Evolutionary conservation across 2,113 vertebrate genomes (phyloP).

Genomic region (Nerophis lumbriciformis): DNA sequence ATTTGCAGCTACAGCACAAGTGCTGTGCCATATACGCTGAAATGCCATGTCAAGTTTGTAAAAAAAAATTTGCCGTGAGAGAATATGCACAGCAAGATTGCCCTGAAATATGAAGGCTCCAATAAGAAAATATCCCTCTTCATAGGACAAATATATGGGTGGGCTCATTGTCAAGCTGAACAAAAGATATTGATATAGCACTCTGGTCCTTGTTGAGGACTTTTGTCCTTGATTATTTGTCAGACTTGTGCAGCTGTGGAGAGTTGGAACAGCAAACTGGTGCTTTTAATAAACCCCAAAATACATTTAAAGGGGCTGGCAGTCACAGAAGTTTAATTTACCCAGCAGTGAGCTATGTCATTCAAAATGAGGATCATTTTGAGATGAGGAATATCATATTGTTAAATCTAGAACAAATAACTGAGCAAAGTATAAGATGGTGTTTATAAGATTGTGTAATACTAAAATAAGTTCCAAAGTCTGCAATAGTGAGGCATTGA

Average conservation of each 20-base stretch:
- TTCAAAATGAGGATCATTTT: constrained; percentile 66
- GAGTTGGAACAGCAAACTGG: constrained; percentile 57
- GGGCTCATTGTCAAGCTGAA: constrained; percentile 45
- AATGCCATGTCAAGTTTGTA: constrained; percentile 30
- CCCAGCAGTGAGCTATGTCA: constrained; percentile 65
- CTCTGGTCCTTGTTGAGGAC: constrained; percentile 56
- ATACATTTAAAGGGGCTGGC: constrained; percentile 66
- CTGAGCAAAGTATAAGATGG: constrained; percentile 49
- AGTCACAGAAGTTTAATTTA: constrained; percentile 66
- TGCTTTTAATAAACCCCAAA: constrained; percentile 70
- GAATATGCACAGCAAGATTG: constrained; percentile 27
- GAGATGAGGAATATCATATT: constrained; percentile 59
- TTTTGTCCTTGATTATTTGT: constrained; percentile 67
- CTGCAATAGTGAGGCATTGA: constrained; percentile 6
- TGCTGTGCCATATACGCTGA: constrained; percentile 23
- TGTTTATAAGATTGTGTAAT: constrained; percentile 48
- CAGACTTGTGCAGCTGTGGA: constrained; percentile 55
- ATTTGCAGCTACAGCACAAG: constrained; percentile 22
- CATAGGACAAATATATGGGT: constrained; percentile 49
- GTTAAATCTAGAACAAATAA: constrained; percentile 68
- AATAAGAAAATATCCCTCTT: constrained; percentile 38
- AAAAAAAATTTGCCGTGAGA: constrained; percentile 16
- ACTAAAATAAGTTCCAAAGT: constrained; percentile 31
- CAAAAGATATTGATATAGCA: constrained; percentile 50
- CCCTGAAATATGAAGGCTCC: constrained; percentile 26